Base-by-base conservation (phyloP, 30 jellyfish, hydroid and myxozoan genomes). In the Chrysaora quinquecirrha region DNA sequence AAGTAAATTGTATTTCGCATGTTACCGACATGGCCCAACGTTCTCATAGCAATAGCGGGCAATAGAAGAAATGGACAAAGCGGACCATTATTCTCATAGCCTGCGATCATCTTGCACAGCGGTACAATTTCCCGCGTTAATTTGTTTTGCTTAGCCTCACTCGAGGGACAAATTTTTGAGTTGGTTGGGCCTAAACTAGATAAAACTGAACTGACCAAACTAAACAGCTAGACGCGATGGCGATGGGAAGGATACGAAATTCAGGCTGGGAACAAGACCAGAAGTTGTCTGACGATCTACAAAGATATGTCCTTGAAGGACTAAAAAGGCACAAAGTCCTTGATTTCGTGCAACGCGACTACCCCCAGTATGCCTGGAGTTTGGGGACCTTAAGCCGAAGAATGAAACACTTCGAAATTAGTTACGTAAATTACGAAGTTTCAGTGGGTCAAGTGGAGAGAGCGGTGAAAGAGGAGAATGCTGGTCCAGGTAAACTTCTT, bases 351-450 rank as follows among this genome's bases (percentile, higher is more conserved):
- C 58, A 38, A 22, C 27, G 82, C 25, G 82, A 75, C 52, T 75
- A 30, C 34, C 84, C 84, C 28, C 84, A 75, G 70, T 75, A 75
- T 75, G 75, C 87, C 25, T 75, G 87, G 82, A 75, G 87, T 30
- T n/a, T 50, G 84, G 10, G 34, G 61, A 75, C 82, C 27, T 50
- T 75, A 22, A 43, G 66, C 34, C 47, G 87, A 21, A 31, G 87
- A 23, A 20, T 75, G 60, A 21, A 78, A 31, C 52, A 47, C 66
- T 75, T 75, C 61, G 61, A 75, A n/a, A 75, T 43, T 43, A 43
- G 58, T 43, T 43, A 43, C 58, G 58, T 43, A 43, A 43, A 43
- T 6, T 43, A 43, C 58, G 58, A 43, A 43, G 58, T 43, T 43
- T 43, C 58, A 43, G 58, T 43, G 58, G 58, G 58, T 43, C 58